Percentiles rank a stretch among this genome's conserved stretches.
Conservation (phyloP, 2,797 vertebrate genomes). For the Leucoraja ocellata region DNA sequence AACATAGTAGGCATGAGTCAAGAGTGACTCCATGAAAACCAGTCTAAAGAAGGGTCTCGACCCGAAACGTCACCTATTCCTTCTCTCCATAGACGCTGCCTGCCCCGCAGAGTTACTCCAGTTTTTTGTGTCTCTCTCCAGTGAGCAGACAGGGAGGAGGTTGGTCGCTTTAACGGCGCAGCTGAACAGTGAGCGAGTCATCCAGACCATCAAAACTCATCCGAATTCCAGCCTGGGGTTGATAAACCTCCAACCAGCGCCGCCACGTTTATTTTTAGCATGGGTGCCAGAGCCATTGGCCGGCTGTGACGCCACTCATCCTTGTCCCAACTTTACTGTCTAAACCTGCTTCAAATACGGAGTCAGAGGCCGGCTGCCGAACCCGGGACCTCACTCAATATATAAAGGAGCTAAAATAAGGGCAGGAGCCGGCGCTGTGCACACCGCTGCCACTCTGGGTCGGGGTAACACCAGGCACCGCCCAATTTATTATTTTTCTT, state of each 20-base stretch:
- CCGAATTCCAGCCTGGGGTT: not conserved
- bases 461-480: too few relatives aligned
- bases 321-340: not conserved
- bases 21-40: too few relatives aligned
- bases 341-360: not conserved
- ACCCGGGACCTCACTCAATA: not conserved
- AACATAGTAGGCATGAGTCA: too few relatives aligned
- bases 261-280: conserved; percentile 1
- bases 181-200: not conserved
- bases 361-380: not conserved
- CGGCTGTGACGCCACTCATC: not conserved
- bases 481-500: not conserved
- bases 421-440: not conserved
- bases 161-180: too few relatives aligned
- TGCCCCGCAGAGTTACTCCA: too few relatives aligned
- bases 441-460: too few relatives aligned
- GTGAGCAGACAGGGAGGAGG: not conserved
- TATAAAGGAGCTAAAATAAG: not conserved
- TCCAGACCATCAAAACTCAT: not conserved
- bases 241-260: not conserved
- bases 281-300: not conserved
- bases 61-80: too few relatives aligned
- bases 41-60: too few relatives aligned
- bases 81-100: too few relatives aligned
- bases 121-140: too few relatives aligned